phyloP scores from a whole-genome alignment of 2,888 invertebrate species.

The Amphimallon solstitiale region DNA sequence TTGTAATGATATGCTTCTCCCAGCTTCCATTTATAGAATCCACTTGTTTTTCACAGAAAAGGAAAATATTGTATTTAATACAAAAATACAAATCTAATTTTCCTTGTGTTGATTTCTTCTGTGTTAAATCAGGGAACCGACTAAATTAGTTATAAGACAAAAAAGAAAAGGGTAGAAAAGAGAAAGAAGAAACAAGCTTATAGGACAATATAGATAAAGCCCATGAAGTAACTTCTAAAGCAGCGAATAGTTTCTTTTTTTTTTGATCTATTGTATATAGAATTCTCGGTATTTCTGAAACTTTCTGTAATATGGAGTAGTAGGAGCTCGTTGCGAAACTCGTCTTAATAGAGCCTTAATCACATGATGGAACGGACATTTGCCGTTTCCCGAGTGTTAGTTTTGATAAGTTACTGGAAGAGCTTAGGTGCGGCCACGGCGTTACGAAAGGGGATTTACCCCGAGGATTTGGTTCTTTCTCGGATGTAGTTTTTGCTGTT shows the following conservation, averaged over 20 bases:
- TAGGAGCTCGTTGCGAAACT: conserved; percentile 16
- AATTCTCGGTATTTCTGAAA: conserved; percentile 27
- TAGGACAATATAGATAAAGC: conserved; percentile 10
- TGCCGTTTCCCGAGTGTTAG: conserved; percentile 43
- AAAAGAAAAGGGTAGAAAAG: neutral
- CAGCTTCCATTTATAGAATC: no score
- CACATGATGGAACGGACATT: conserved; percentile 39
- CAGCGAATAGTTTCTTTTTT: conserved; percentile 12
- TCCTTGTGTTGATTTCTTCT: no score
- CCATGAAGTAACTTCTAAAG: conserved; percentile 14
- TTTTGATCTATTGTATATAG: conserved; percentile 6
- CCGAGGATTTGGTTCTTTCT: conserved; percentile 55
- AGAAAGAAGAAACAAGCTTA: conserved; percentile 3
- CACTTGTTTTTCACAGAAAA: no score
- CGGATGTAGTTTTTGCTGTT: conserved; percentile 52
- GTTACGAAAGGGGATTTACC: conserved; percentile 53
- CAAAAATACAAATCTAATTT: no score
- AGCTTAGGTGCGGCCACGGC: conserved; percentile 55
- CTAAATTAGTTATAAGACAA: neutral
- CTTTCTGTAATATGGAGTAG: conserved; percentile 3
- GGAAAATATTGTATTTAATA: no score
- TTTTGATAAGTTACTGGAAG: conserved; percentile 55
- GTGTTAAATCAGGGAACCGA: no score
- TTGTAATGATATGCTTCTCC: no score
- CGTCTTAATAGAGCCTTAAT: conserved; percentile 35